A percentile compares a stretch with the other conserved stretches of the same genome.
These are phyloP conservation scores for Papilio polytes DNA, from an alignment of 1,140 invertebrate genomes.

Conservation along the genomic window DNA sequence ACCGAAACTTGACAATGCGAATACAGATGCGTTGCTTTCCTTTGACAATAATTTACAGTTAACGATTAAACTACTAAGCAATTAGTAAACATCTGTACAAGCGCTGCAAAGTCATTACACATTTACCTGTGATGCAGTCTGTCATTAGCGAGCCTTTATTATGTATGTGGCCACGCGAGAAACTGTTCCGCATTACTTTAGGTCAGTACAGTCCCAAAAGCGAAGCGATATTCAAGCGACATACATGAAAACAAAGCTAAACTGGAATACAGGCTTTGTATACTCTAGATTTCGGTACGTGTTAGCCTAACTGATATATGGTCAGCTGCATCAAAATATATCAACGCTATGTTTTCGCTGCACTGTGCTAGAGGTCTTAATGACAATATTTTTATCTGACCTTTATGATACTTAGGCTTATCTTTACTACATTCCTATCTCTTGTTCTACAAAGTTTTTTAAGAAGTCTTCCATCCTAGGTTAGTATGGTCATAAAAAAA, in stretches of 20 bases:
- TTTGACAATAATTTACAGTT: no score
- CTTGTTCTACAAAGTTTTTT: neutral
- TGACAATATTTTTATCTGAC: neutral
- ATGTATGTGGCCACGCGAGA: neutral
- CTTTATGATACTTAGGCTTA: neutral
- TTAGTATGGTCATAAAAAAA: neutral
- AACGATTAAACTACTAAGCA: neutral
- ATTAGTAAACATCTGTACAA: neutral
- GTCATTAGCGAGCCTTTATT: conserved; percentile 13
- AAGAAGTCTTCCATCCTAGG: neutral
- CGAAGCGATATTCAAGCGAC: neutral
- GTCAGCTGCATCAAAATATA: neutral
- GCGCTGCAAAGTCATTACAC: neutral
- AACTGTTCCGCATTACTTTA: neutral
- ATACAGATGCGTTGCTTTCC: no score
- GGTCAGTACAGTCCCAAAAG: neutral
- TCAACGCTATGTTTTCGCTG: neutral
- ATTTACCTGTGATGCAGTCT: conserved; percentile 26
- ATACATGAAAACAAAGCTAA: no score
- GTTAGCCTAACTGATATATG: no score
- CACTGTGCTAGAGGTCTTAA: neutral
- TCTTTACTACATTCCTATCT: neutral
- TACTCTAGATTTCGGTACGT: no score
- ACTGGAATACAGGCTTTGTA: no score
- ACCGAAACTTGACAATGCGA: no score